Percentiles rank a stretch among this genome's conserved stretches.
phyloP scores from a whole-genome alignment of 1,140 invertebrate species.

The Drosophila athabasca region DNA sequence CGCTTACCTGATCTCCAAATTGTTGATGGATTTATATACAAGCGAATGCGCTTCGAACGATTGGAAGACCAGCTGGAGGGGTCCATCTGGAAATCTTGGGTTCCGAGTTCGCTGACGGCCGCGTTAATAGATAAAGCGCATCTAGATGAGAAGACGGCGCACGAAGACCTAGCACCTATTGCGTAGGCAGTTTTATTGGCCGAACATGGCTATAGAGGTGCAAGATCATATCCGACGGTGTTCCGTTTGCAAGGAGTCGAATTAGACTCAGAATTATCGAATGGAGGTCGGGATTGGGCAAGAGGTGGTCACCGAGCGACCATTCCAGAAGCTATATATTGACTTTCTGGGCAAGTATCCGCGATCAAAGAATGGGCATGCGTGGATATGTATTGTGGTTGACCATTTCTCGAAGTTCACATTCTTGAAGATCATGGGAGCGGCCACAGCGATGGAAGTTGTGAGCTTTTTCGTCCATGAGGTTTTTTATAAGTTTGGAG shows the following conservation, averaged over 20 bases:
- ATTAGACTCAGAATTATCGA: not conserved
- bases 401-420: slow-evolving; percentile 4
- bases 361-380: not conserved
- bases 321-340: slow-evolving; percentile 6
- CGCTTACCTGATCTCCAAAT: not conserved
- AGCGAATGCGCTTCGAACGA: not conserved
- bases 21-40: not conserved
- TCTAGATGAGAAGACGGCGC: not conserved
- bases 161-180: slow-evolving; percentile 4
- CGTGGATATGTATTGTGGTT: slow-evolving; percentile 11
- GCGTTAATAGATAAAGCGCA: not conserved
- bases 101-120: not conserved
- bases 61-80: not conserved
- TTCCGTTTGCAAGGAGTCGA: not conserved
- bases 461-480: not conserved
- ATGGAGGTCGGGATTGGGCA: not conserved
- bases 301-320: not conserved
- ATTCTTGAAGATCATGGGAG: not conserved
- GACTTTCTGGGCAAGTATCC: slow-evolving; percentile 15
- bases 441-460: not conserved
- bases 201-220: too few species aligned
- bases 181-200: slow-evolving; percentile 1
- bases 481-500: not conserved
- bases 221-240: not conserved
- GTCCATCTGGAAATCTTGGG: slow-evolving; percentile 6